Evolutionary conservation across 2,888 invertebrate species (phyloP).

Genomic region (Erebia ligea): DNA sequence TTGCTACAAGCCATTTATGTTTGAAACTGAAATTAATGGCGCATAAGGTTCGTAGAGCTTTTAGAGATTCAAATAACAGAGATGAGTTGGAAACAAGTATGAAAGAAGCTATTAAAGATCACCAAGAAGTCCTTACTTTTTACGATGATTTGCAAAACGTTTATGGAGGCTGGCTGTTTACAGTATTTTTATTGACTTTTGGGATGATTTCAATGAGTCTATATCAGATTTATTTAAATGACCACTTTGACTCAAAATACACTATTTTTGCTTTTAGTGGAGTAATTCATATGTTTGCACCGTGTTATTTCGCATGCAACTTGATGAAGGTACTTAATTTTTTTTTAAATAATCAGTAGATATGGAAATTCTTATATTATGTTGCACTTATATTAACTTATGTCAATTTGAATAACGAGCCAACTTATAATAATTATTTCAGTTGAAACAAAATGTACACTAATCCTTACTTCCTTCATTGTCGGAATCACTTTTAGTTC

Average conservation of each 20-base stretch:
- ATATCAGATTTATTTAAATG: conserved; percentile 57
- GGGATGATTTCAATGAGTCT: conserved; percentile 62
- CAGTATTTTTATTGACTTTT: conserved; percentile 58
- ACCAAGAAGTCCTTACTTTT: conserved; percentile 60
- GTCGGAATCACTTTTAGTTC: not conserved
- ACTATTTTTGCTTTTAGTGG: conserved; percentile 57
- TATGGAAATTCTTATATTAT: not conserved
- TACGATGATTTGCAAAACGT: conserved; percentile 56
- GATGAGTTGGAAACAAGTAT: conserved; percentile 51
- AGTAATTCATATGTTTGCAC: conserved; percentile 60
- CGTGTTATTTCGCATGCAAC: conserved; percentile 61
- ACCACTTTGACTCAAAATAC: conserved; percentile 57
- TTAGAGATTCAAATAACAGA: conserved; percentile 48
- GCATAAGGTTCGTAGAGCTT: conserved; percentile 55
- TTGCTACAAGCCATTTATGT: conserved; percentile 61
- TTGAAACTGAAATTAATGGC: conserved; percentile 62
- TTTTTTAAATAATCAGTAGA: not conserved
- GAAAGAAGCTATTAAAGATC: conserved; percentile 56
- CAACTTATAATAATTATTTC: not conserved
- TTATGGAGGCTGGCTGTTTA: conserved; percentile 64
- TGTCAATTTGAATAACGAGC: not conserved
- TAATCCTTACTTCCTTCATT: not conserved
- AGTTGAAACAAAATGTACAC: not conserved
- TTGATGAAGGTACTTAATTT: conserved; percentile 56
- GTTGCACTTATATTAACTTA: not conserved